Evolutionary conservation across 2,113 vertebrate species (phyloP).

Genomic region (Hyperopisus bebe): DNA sequence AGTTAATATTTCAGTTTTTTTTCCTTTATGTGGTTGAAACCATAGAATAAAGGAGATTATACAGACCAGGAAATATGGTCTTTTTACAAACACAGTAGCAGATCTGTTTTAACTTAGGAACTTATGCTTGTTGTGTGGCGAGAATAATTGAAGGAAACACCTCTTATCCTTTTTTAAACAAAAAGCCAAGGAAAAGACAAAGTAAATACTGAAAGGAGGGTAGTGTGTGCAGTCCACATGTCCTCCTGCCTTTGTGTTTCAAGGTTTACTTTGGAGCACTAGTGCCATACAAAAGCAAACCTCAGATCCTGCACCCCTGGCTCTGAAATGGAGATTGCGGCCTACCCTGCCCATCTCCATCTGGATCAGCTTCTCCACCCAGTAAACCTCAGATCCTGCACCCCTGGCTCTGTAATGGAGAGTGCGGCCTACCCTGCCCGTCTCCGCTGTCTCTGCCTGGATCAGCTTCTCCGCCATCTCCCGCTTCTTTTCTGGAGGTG

Average conservation of each 20-base stretch:
- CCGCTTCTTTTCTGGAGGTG: constrained; percentile 50
- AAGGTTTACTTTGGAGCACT: neutral
- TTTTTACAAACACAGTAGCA: neutral
- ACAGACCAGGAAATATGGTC: neutral
- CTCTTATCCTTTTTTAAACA: neutral
- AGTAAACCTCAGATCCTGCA: neutral
- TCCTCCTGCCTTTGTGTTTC: neutral
- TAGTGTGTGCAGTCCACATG: neutral
- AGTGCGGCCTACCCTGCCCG: constrained; percentile 61
- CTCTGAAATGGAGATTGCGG: neutral
- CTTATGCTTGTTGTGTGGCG: neutral
- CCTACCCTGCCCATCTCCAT: constrained; percentile 57
- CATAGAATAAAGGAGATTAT: neutral
- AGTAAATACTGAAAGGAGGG: neutral
- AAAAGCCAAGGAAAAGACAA: neutral
- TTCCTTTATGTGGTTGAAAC: neutral
- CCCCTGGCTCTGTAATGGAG: neutral
- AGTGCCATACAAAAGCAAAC: neutral
- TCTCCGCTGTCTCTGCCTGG: constrained; percentile 74
- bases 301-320: neutral
- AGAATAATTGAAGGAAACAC: neutral
- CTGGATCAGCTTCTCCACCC: too few relatives aligned
- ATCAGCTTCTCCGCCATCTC: constrained; percentile 59
- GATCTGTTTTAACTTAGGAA: neutral
- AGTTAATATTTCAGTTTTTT: neutral